Evolutionary conservation across 2,888 invertebrate species (phyloP).

Genomic region (Cheilosia urbana): DNA sequence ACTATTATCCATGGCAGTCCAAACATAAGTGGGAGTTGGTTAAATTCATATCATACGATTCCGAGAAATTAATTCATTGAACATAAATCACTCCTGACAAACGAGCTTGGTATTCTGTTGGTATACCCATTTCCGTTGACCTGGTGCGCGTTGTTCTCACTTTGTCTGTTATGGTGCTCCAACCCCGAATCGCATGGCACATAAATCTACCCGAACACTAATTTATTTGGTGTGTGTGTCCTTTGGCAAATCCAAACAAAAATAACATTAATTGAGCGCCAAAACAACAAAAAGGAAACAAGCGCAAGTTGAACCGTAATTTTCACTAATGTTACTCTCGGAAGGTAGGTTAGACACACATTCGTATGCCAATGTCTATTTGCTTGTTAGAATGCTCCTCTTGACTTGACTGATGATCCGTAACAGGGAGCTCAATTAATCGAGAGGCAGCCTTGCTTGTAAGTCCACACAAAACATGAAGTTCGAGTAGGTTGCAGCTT

Average conservation of each 20-base stretch:
- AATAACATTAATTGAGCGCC: slow-evolving; percentile 35
- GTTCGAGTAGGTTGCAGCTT: too few relatives aligned
- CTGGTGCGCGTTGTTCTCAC: slow-evolving; percentile 2
- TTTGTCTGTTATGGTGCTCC: background rate
- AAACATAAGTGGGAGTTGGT: slow-evolving; percentile 20
- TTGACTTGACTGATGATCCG: slow-evolving; percentile 24
- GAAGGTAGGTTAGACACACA: background rate
- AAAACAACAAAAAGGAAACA: background rate
- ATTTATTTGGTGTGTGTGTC: slow-evolving; percentile 55
- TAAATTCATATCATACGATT: slow-evolving; percentile 54
- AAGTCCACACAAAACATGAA: too few relatives aligned
- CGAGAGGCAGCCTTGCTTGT: too few relatives aligned
- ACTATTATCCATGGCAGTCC: background rate
- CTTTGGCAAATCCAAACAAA: slow-evolving; percentile 39
- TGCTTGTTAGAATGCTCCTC: background rate
- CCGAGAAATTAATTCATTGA: slow-evolving; percentile 56
- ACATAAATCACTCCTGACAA: slow-evolving; percentile 68
- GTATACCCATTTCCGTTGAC: background rate
- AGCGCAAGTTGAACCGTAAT: slow-evolving; percentile 13
- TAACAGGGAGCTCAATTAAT: slow-evolving; percentile 13
- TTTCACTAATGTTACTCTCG: slow-evolving; percentile 25
- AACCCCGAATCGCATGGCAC: background rate
- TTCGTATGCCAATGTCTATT: slow-evolving; percentile 7
- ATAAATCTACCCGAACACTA: slow-evolving; percentile 65
- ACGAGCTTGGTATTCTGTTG: slow-evolving; percentile 23